Conservation (phyloP, 35 echinoderm and acorn worm genomes). For the Holothuria glaberrima region DNA sequence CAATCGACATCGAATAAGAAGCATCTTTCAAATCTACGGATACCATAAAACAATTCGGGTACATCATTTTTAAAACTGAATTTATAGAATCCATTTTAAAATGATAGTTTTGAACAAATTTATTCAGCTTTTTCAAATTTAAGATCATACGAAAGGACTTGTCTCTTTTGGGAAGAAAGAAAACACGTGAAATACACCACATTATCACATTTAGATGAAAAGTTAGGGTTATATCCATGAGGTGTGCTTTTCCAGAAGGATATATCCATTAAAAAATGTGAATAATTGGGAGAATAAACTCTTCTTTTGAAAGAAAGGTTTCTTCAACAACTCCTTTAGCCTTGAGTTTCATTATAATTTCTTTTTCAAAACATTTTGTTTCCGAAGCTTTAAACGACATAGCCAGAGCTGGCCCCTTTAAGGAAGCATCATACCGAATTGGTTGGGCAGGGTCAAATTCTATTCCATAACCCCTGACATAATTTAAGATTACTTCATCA, state of each 20-base stretch:
- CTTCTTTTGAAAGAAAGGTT: not conserved
- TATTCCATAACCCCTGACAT: conserved; percentile 11
- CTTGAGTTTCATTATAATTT: not conserved
- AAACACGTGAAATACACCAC: too few relatives aligned
- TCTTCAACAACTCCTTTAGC: not conserved
- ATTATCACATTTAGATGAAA: too few relatives aligned
- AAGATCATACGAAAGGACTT: not conserved
- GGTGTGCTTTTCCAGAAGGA: too few relatives aligned
- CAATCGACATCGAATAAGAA: conserved; percentile 7
- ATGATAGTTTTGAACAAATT: not conserved
- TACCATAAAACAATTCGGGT: not conserved
- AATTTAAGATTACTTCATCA: conserved; percentile 44
- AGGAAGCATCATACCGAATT: not conserved
- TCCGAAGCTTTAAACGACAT: too few relatives aligned
- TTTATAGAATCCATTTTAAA: conserved; percentile 22
- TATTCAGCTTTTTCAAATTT: not conserved
- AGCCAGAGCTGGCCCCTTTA: too few relatives aligned
- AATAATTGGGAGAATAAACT: too few relatives aligned
- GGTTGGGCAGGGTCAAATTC: conserved; percentile 29
- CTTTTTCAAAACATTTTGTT: not conserved
- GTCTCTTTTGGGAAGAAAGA: conserved; percentile 1
- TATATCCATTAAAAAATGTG: too few relatives aligned
- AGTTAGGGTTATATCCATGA: too few relatives aligned
- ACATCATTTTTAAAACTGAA: conserved; percentile 24
- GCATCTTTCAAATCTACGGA: conserved; percentile 1